Conservation (phyloP, 2,888 invertebrate species). For the Drosophila cognata region DNA sequence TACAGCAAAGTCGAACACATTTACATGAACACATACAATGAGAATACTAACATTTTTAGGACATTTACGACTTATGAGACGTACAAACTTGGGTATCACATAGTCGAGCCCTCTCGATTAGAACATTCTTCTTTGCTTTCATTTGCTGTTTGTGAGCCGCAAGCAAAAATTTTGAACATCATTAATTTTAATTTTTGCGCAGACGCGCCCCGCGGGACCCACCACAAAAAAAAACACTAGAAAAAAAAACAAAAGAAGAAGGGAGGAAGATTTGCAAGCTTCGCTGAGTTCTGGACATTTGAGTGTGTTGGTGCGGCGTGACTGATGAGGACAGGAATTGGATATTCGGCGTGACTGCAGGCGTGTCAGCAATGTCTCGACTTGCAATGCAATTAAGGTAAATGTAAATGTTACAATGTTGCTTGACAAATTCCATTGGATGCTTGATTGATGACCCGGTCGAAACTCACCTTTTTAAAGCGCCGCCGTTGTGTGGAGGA, state of each 20-base stretch:
- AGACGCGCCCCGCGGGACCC: constrained; percentile 61
- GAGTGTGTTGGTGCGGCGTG: constrained; percentile 17
- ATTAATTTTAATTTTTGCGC: constrained; percentile 80
- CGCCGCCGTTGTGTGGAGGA: constrained; percentile 76
- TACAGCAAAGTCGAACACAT: rapidly evolving
- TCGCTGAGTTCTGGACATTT: constrained; percentile 61
- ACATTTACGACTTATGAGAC: too few species aligned
- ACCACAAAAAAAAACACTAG: not conserved
- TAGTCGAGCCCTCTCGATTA: not conserved
- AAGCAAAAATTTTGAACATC: constrained; percentile 67
- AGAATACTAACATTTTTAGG: not conserved
- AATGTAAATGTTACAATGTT: constrained; percentile 41
- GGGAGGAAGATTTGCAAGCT: constrained; percentile 35
- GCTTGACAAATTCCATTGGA: constrained; percentile 51
- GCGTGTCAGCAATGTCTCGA: constrained; percentile 40
- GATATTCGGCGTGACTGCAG: constrained; percentile 18
- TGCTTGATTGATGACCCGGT: constrained; percentile 48
- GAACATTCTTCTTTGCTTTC: constrained; percentile 18
- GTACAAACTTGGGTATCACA: not conserved
- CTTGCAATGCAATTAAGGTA: constrained; percentile 51
- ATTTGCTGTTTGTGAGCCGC: constrained; percentile 39
- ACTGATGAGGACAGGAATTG: constrained; percentile 39
- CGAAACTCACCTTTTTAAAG: constrained; percentile 80
- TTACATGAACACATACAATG: not conserved
- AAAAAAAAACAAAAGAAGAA: not conserved